Evolutionary conservation across 2,888 invertebrate species (phyloP).

Genomic region (Drosophila subquinaria): DNA sequence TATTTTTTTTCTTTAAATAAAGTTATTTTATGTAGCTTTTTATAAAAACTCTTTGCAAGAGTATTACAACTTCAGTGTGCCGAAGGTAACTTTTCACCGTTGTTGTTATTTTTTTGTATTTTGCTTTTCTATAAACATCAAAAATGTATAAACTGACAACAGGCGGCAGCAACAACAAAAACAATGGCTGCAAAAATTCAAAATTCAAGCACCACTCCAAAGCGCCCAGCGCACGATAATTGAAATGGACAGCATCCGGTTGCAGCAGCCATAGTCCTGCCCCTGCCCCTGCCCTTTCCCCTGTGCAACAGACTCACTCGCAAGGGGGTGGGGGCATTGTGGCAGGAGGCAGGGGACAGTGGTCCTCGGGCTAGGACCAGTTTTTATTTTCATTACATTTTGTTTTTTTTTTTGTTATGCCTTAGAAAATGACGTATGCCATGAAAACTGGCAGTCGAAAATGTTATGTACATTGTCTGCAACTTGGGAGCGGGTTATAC

Average conservation of each 20-base stretch:
- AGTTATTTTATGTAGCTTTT: too few species aligned
- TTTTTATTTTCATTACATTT: conserved; percentile 8
- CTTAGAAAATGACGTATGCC: conserved; percentile 45
- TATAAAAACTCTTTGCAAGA: not conserved
- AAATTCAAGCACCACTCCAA: conserved; percentile 82
- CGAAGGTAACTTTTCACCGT: not conserved
- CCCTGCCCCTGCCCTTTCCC: conserved; percentile 7
- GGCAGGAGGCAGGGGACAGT: not conserved
- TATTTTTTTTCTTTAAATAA: too few species aligned
- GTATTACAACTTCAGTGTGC: not conserved
- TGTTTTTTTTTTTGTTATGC: not conserved
- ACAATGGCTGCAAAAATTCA: conserved; percentile 74
- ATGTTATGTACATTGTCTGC: conserved; percentile 34
- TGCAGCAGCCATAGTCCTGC: conserved; percentile 50
- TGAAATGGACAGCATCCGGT: conserved; percentile 83
- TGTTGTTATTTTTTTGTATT: conserved; percentile 5
- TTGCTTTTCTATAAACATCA: conserved; percentile 56
- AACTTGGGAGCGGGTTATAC: conserved; percentile 27
- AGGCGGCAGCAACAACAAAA: conserved; percentile 30
- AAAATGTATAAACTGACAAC: conserved; percentile 73
- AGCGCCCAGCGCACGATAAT: conserved; percentile 77
- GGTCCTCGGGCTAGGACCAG: conserved; percentile 23
- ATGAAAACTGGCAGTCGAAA: conserved; percentile 46
- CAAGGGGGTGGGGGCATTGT: not conserved
- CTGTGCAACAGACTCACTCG: not conserved